Percentiles rank a stretch among this genome's conserved stretches.
These are phyloP conservation scores for Microctonus hyperodae DNA, from an alignment of 2,888 invertebrate genomes.

Conservation along the genomic window DNA sequence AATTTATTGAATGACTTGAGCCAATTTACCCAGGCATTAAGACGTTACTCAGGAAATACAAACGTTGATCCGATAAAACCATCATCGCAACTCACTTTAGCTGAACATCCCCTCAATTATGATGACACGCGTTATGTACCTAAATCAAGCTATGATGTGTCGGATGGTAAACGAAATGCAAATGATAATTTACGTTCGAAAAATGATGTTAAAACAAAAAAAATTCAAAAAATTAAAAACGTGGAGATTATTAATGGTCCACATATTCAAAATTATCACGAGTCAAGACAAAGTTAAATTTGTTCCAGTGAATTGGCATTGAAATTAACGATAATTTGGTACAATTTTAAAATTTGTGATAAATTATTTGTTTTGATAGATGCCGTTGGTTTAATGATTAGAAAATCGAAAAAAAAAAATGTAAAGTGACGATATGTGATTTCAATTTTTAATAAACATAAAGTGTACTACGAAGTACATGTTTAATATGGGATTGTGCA, in stretches of 20 bases:
- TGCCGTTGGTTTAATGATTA: neutral
- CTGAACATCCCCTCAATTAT: constrained; percentile 31
- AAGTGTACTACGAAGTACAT: constrained; percentile 20
- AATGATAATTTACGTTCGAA: constrained; percentile 17
- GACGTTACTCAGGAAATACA: constrained; percentile 39
- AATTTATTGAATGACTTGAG: constrained; percentile 51
- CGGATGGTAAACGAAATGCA: constrained; percentile 15
- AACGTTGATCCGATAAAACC: neutral
- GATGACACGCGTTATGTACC: constrained; percentile 26
- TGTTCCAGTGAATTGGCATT: neutral
- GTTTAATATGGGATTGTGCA: constrained; percentile 43
- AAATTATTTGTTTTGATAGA: neutral
- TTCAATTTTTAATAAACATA: neutral
- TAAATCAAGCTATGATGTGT: constrained; percentile 39
- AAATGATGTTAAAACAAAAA: constrained; percentile 35
- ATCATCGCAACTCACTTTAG: constrained; percentile 6
- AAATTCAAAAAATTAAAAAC: constrained; percentile 53
- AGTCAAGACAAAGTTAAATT: neutral
- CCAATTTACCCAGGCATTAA: constrained; percentile 49
- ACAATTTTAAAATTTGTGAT: neutral
- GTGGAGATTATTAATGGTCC: constrained; percentile 59
- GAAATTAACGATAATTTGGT: neutral
- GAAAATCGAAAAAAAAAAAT: neutral
- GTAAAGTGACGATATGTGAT: neutral
- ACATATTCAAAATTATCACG: constrained; percentile 38